These are phyloP conservation scores for Malaclemys terrapin DNA, from an alignment of 2,113 vertebrate genomes.

Conservation along the genomic window DNA sequence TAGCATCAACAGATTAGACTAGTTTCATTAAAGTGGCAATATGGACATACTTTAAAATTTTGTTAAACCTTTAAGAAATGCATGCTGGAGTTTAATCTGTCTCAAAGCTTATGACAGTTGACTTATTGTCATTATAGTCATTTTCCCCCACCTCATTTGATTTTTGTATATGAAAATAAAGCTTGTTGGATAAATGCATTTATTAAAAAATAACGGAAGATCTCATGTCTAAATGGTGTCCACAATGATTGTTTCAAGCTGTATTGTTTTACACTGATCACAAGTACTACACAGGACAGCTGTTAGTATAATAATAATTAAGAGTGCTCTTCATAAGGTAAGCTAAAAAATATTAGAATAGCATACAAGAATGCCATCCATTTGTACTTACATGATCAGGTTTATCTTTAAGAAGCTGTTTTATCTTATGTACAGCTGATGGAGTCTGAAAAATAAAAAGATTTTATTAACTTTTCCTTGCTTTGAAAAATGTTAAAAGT, in stretches of 20 bases:
- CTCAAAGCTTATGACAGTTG: background rate
- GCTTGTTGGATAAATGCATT: background rate
- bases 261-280: background rate
- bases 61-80: background rate
- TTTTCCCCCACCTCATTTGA: background rate
- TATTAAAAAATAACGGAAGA: background rate
- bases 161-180: background rate
- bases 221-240: background rate
- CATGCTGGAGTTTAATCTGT: background rate
- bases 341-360: background rate
- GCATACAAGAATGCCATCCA: background rate
- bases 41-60: background rate
- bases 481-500: background rate
- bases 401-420: slow-evolving; percentile 89
- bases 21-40: no score
- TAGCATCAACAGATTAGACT: background rate
- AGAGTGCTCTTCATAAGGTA: background rate
- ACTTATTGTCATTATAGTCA: background rate
- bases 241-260: background rate
- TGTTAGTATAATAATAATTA: background rate
- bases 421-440: slow-evolving; percentile 93
- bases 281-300: background rate
- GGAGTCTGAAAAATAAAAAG: slow-evolving; percentile 87
- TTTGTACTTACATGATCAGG: slow-evolving; percentile 92
- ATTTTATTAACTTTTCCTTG: background rate